Conservation (phyloP, 2,797 vertebrate species). For the Malacoraja senta region DNA sequence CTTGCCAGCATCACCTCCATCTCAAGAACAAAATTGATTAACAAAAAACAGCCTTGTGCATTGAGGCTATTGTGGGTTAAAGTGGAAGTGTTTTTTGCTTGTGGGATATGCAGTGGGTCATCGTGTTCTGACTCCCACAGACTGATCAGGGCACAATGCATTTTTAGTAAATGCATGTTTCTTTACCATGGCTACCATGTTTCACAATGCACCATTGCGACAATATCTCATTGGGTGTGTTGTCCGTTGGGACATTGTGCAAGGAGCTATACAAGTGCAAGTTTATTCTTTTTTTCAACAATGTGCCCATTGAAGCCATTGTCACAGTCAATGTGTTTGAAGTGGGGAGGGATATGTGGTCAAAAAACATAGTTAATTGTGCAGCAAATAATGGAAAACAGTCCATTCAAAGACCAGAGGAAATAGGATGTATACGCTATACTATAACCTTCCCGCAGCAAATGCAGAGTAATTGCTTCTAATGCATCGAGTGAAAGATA, state of each 20-base stretch:
- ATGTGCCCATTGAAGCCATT: too few relatives aligned
- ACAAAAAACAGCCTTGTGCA: not conserved
- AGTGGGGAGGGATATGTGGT: too few relatives aligned
- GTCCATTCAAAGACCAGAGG: too few relatives aligned
- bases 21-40: not conserved
- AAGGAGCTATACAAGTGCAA: not conserved
- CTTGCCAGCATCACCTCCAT: not conserved
- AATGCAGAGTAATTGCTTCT: too few relatives aligned
- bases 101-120: not conserved
- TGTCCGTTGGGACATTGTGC: not conserved
- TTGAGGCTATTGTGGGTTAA: not conserved
- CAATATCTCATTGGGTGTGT: not conserved
- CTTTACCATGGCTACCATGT: not conserved
- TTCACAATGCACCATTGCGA: not conserved
- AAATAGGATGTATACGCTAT: too few relatives aligned
- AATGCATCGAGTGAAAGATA: too few relatives aligned
- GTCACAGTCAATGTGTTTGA: too few relatives aligned
- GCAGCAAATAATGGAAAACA: too few relatives aligned
- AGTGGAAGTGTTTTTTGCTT: not conserved
- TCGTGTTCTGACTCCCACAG: not conserved
- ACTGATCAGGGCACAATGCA: not conserved
- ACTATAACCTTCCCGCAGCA: too few relatives aligned
- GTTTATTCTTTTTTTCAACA: not conserved
- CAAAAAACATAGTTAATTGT: too few relatives aligned
- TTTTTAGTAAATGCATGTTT: not conserved